Conservation (phyloP, 2,888 invertebrate genomes). For the Carabus problematicus region DNA sequence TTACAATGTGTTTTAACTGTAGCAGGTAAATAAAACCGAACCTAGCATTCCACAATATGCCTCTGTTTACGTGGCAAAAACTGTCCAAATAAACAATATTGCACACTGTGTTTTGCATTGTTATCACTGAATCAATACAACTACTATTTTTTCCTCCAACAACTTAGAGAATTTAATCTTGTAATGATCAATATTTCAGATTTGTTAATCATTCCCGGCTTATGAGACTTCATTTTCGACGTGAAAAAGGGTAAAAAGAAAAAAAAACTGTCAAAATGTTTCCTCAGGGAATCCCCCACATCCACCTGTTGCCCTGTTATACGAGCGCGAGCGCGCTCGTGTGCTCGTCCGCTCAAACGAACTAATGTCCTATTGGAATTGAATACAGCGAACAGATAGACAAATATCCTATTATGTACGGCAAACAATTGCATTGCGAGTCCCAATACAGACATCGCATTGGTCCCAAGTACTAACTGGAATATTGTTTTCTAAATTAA, state of each 20-base stretch:
- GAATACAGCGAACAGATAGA: conserved; percentile 34
- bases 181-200: too few species aligned
- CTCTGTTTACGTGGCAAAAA: too few species aligned
- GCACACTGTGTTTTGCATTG: too few species aligned
- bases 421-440: conserved; percentile 38
- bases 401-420: conserved; percentile 38
- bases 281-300: conserved; percentile 8
- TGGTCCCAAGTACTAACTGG: background rate
- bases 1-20: too few species aligned
- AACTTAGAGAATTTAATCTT: too few species aligned
- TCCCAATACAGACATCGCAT: background rate
- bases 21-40: too few species aligned
- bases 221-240: too few species aligned
- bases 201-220: too few species aligned
- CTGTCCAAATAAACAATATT: too few species aligned
- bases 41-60: too few species aligned
- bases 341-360: background rate
- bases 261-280: conserved; percentile 7
- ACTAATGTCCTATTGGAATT: conserved; percentile 14
- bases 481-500: conserved; percentile 21
- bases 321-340: conserved; percentile 6
- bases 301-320: conserved; percentile 9
- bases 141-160: too few species aligned
- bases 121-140: too few species aligned
- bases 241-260: background rate